Evolutionary conservation across 2,888 invertebrate species (phyloP).

Genomic region (Apamea epomidion): DNA sequence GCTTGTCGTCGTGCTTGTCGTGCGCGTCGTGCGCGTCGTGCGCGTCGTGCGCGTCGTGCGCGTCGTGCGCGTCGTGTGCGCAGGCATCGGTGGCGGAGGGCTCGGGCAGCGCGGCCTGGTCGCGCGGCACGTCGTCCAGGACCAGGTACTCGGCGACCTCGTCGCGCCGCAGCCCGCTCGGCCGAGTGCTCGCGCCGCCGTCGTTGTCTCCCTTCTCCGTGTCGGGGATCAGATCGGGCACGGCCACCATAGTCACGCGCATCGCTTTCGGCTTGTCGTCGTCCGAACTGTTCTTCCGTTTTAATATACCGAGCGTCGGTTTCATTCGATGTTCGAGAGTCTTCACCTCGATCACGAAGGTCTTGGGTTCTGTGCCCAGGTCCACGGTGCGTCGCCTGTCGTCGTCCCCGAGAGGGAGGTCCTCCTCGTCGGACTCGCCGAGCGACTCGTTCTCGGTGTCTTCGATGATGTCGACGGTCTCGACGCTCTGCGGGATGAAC

Average conservation of each 20-base stretch:
- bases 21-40: conserved; percentile 26
- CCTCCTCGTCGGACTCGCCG: conserved; percentile 73
- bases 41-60: too few species aligned
- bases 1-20: conserved; percentile 15
- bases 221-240: conserved; percentile 76
- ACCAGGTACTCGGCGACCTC: conserved; percentile 74
- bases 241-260: conserved; percentile 67
- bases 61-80: conserved; percentile 19
- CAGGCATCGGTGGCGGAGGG: conserved; percentile 76
- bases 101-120: conserved; percentile 81
- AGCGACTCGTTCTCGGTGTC: conserved; percentile 85
- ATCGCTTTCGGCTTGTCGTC: conserved; percentile 71
- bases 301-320: conserved; percentile 83
- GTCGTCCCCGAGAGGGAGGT: conserved; percentile 31
- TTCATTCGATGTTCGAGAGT: conserved; percentile 82
- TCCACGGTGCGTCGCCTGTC: conserved; percentile 70
- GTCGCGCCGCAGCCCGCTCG: too few species aligned
- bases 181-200: conserved; percentile 27
- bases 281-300: conserved; percentile 70
- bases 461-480: conserved; percentile 90
- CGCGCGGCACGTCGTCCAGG: conserved; percentile 80
- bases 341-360: conserved; percentile 84
- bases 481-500: conserved; percentile 89
- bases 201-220: conserved; percentile 63
- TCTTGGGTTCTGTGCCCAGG: conserved; percentile 80